These are phyloP conservation scores for Rostratula benghalensis DNA, from an alignment of 2,113 vertebrate species.

Conservation along the genomic window DNA sequence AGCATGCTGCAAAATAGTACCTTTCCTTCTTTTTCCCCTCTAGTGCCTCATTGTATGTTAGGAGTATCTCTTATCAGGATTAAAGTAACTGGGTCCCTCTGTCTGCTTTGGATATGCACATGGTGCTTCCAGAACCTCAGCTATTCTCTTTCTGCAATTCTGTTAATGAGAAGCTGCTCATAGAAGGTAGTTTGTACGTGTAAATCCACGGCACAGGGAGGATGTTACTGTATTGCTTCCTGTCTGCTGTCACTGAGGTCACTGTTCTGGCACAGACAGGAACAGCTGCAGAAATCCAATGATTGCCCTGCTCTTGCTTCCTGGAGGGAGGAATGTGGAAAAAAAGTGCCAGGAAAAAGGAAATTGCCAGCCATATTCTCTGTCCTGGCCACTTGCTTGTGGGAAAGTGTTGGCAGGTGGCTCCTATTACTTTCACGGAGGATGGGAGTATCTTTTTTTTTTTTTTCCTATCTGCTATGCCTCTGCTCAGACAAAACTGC, in stretches of 20 bases:
- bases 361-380: not conserved
- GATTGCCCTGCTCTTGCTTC: not conserved
- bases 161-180: not conserved
- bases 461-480: not conserved
- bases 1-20: not conserved
- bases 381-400: not conserved
- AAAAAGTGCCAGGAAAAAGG: not conserved
- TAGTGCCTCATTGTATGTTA: not conserved
- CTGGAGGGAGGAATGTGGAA: not conserved
- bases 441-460: not conserved
- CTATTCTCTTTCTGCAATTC: not conserved
- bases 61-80: not conserved
- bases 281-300: conserved; percentile 11
- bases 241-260: not conserved
- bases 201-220: not conserved
- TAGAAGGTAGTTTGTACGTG: not conserved
- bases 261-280: not conserved
- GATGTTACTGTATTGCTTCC: not conserved
- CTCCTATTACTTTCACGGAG: not conserved
- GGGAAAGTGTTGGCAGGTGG: not conserved
- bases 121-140: not conserved
- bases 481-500: not conserved
- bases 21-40: not conserved
- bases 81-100: not conserved
- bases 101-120: not conserved